Base-by-base conservation (phyloP, 2,888 invertebrate genomes). In the Zaprionus bogoriensis region DNA sequence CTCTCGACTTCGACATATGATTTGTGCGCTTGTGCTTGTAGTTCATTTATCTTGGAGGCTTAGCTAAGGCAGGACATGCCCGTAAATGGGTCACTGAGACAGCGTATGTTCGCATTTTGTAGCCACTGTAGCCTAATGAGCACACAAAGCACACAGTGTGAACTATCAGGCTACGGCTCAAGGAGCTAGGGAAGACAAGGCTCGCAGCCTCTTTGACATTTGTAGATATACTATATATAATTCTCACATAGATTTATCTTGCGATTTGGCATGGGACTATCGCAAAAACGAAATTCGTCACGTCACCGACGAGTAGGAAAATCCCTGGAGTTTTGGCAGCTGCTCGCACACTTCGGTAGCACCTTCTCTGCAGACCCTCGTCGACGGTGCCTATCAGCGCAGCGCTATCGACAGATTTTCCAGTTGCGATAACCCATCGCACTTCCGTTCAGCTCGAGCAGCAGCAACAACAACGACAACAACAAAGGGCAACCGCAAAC, bases 11-110 rank as follows among this genome's bases (percentile, higher is more conserved):
- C 20, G 76, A 71, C 78, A 67, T 64, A 79, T 81, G 82, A 82
- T 85, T 82, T 82, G 81, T 85, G 82, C 52, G 68, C 77, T 66
- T 82, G 75, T 80, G n/a, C 85, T 82, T 82, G 81, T 85, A 84
- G 73, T 67, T 67, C 85, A 82, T 82, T 82, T 68, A 75, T 82
- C 85, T 79, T 74, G 23, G 20, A 50, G 48, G 54, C 53, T 67
- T 70, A 59, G 32, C 20, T 17, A 25, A 36, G n/a, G 41, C 12
- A 23, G 46, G 7, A 54, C 27, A 14, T 9, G 36, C 4, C 4
- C 39, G 39, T 38, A 70, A 60, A 64, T 70, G 72, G 82, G 81
- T 78, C 84, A 84, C 67, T 62, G 65, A 67, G 74, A 38, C 74
- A 66, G 10, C 20, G n/a, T 9, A 12, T 44, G 38, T 14, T 6